Percentiles rank a stretch among this genome's conserved stretches.
phyloP scores from a whole-genome alignment of 2,113 vertebrate species.

The Pyxicephalus adspersus region DNA sequence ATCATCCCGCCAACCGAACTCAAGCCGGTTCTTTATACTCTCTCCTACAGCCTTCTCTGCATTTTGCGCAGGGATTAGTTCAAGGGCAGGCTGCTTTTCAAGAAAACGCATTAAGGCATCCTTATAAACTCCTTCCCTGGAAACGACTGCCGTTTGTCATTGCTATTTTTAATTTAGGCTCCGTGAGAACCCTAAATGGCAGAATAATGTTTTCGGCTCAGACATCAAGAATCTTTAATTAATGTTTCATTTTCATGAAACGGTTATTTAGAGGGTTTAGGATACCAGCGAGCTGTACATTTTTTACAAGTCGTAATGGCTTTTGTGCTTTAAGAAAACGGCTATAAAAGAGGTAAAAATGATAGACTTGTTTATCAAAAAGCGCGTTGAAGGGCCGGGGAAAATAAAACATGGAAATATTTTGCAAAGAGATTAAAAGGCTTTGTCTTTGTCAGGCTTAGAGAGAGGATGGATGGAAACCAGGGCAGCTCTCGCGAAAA shows the following conservation, averaged over 20 bases:
- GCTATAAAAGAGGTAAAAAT: constrained; percentile 74
- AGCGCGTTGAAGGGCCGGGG: constrained; percentile 59
- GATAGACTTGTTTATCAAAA: constrained; percentile 68
- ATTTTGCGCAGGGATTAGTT: constrained; percentile 67
- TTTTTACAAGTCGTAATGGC: constrained; percentile 76
- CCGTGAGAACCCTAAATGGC: constrained; percentile 73
- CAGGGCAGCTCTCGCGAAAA: constrained; percentile 33
- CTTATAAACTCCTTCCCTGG: constrained; percentile 72
- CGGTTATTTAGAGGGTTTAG: constrained; percentile 77
- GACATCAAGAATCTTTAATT: constrained; percentile 74
- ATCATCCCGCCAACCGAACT: no score
- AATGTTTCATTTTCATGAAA: constrained; percentile 74
- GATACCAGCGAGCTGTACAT: constrained; percentile 74
- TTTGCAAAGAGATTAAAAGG: constrained; percentile 68
- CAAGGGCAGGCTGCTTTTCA: constrained; percentile 72
- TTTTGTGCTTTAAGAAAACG: constrained; percentile 80
- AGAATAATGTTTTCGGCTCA: constrained; percentile 71
- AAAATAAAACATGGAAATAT: constrained; percentile 60
- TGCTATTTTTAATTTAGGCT: constrained; percentile 73
- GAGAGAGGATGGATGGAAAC: constrained; percentile 56
- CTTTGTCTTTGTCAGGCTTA: constrained; percentile 60
- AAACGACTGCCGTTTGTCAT: constrained; percentile 76
- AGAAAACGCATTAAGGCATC: constrained; percentile 70
- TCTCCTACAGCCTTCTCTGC: constrained; percentile 62
- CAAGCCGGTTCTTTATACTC: constrained; percentile 53